phyloP scores from a whole-genome alignment of 2,888 invertebrate genomes.

The Cantharis nigra region DNA sequence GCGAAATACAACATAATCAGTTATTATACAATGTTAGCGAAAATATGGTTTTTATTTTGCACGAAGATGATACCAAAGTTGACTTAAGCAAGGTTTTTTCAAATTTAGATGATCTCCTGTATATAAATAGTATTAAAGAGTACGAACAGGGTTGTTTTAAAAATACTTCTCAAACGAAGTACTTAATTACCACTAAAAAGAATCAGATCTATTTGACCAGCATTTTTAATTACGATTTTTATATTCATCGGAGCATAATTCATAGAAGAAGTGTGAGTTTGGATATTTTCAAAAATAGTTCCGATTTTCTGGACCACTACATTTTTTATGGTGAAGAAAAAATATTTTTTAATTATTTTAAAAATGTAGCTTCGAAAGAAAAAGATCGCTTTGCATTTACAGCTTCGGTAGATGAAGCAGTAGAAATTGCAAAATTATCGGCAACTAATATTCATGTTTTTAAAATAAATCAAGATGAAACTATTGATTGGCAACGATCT shows the following conservation, averaged over 20 bases:
- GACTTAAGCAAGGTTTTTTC: background rate
- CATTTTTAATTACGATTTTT: slow-evolving; percentile 17
- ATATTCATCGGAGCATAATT: slow-evolving; percentile 11
- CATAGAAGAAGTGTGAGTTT: slow-evolving; percentile 2
- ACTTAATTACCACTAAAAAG: background rate
- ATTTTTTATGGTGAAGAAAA: slow-evolving; percentile 7
- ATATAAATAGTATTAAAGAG: background rate
- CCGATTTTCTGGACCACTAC: background rate
- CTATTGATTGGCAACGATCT: background rate
- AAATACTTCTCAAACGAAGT: slow-evolving; percentile 11
- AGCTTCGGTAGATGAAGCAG: background rate
- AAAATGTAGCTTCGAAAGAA: background rate
- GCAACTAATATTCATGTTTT: slow-evolving; percentile 9
- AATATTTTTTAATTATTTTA: background rate
- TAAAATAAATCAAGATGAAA: slow-evolving; percentile 1
- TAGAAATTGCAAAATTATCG: background rate
- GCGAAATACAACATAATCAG: background rate
- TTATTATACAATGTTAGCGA: background rate
- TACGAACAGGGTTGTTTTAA: slow-evolving; percentile 10
- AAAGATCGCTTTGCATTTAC: background rate
- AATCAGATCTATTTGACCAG: background rate
- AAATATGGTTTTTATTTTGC: background rate
- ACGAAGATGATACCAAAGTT: background rate
- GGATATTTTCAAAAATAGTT: background rate
- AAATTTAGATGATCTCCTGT: background rate